Evolutionary conservation across 2,888 invertebrate species (phyloP), one percentile per base, ranked within the genome.

Genomic region (Incurvaria masculella): DNA sequence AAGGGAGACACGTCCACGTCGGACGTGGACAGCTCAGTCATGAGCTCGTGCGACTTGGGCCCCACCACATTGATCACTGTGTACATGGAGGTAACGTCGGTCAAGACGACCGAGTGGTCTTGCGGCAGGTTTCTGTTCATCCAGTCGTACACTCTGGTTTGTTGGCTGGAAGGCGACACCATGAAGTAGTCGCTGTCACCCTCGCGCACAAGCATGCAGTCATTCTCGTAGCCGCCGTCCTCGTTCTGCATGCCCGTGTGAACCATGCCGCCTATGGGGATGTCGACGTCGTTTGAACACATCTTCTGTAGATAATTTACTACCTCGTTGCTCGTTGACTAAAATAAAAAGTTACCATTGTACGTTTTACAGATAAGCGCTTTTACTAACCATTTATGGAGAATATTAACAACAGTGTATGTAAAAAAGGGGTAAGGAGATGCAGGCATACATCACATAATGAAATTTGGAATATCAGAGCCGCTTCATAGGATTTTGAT

Each of bases 151-250:
- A 86, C 82, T 18, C 88, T 72, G 1, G 88, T 88, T 69, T 90
- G 88, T 61, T 89, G 89, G 50, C 85, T 84, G 2, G 89, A 87
- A 2, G 89, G 89, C 1, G 88, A 87, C n/a, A 91, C 86, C 82
- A 90, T 86, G 61, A 88, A 86, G 60, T 81, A 88, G 57, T 85
- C 85, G 58, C 84, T 85, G 51, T 82, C 75, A 2, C 73, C 67
- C 57, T 83, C 75, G 21, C 86, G 70, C 2, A 86, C 83, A n/a
- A 88, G 65, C 70, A 86, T 84, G 59, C 87, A 87, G 61, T 88
- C 87, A 61, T 88, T 88, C 65, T 87, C 87, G 60, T 85, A 88
- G 21, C 87, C 87, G 33, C 87, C 87, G 49, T 76, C 68, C 54
- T 84, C 81, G 63, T 88, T 88, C 59, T 84, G 84, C 87, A 87